Base-by-base conservation (phyloP, 2,797 vertebrate species). In the Bovichtus variegatus region DNA sequence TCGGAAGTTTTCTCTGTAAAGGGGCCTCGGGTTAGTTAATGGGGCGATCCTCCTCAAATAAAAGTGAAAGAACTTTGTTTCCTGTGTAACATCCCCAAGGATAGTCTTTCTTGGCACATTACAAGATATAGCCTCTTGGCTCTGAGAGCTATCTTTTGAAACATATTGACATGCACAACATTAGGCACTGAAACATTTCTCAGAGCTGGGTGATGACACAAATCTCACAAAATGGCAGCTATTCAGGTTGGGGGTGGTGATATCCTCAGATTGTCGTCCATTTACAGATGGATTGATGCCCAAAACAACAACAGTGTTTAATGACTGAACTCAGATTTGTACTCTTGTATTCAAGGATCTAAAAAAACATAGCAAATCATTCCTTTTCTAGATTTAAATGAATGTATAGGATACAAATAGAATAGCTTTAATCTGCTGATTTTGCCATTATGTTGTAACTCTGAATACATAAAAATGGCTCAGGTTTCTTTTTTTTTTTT, bases 151-250 rank as follows among this genome's bases (percentile, higher is more conserved):
- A 57, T 47, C 54, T 10, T 89, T 84, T 53, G 66, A 83, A 89
- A 89, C 84, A 74, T 84, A 78, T 81, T 82, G 75, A 85, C 64
- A 84, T 80, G 72, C 54, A 78, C 58, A 15, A 58, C 55, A 87
- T 83, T 76, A 61, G 53, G 59, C 61, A 53, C 74, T 29, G 41
- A 76, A 63, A 19, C 57, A 50, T 77, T 80, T 74, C 54, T n/a
- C n/a, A 57, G 64, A 79, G 67, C 51, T 7, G 77, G 54, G 44
- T 59, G 84, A 80, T 57, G 71, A 67, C 66, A 82, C 63, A 74
- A 53, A 81, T 71, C 83, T 54, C 50, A 40, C 63, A 65, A 80
- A 81, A 77, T 79, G 74, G 65, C 67, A 83, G 43, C 57, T 49
- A 11, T 68, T 76, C 72, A 71, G 69, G 55, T 71, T 44, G 11